Conservation (phyloP, 2,888 invertebrate genomes). For the Andrena fulva region DNA sequence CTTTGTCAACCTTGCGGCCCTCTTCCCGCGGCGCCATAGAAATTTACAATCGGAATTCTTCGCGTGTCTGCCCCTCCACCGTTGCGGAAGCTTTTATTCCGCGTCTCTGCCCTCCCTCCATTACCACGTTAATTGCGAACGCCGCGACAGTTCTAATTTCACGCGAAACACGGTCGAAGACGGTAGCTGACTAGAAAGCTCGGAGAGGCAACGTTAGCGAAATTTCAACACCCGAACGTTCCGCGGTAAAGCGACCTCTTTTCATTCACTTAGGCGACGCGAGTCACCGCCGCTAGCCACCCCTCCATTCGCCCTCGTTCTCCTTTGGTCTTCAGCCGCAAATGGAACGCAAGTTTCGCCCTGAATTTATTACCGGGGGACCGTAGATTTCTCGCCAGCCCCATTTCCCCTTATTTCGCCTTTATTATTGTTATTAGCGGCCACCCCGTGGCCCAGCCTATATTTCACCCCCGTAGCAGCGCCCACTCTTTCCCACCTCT, state of each 20-base stretch:
- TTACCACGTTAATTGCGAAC: not conserved
- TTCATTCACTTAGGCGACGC: not conserved
- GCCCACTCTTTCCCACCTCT: slow-evolving; percentile 3
- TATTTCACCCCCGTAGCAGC: slow-evolving; percentile 53
- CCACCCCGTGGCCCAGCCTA: slow-evolving; percentile 51
- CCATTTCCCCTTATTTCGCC: slow-evolving; percentile 69
- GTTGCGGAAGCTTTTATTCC: not conserved
- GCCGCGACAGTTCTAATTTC: not conserved
- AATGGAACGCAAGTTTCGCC: slow-evolving; percentile 67
- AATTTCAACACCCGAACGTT: not conserved
- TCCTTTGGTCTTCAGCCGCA: slow-evolving; percentile 60
- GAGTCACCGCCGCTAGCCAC: slow-evolving; percentile 7
- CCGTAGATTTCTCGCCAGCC: slow-evolving; percentile 70
- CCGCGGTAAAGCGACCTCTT: not conserved
- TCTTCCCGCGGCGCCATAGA: not conserved
- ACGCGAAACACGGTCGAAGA: not conserved
- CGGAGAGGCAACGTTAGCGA: not conserved
- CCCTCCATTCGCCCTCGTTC: slow-evolving; percentile 26
- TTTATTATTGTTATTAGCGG: slow-evolving; percentile 73
- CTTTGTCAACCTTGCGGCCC: slow-evolving; percentile 39
- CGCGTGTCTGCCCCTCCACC: not conserved
- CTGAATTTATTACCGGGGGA: slow-evolving; percentile 69
- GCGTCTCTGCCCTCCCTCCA: not conserved
- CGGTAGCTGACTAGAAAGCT: not conserved
- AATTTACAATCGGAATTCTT: slow-evolving; percentile 51